Conservation (phyloP, 2,888 invertebrate genomes). For the Perdita meconis region DNA sequence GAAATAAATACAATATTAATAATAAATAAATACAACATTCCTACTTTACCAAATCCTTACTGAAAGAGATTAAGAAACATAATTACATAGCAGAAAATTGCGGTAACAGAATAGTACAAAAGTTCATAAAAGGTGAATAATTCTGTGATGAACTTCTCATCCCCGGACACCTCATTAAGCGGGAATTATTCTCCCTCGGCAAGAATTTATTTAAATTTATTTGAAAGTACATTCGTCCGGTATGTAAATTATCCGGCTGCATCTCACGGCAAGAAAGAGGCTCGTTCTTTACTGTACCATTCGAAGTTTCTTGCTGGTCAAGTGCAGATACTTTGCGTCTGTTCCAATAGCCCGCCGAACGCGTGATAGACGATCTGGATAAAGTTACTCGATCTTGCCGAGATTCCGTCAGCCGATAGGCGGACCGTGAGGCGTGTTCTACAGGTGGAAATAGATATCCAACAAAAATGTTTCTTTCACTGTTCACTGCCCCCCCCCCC, state of each 20-base stretch:
- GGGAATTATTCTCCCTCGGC: no score
- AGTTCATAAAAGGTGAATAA: neutral
- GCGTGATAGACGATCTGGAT: conserved; percentile 40
- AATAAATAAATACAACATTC: no score
- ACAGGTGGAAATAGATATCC: conserved; percentile 63
- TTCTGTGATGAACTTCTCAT: neutral
- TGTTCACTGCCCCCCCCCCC: conserved; percentile 25
- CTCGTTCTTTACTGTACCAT: conserved; percentile 1
- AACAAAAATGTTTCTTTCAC: conserved; percentile 30
- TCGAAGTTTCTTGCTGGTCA: neutral
- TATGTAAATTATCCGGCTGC: neutral
- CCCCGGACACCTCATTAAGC: no score
- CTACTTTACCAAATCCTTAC: no score
- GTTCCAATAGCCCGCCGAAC: conserved; percentile 24
- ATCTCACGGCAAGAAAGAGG: no score
- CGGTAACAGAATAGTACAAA: no score
- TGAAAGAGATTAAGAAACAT: no score
- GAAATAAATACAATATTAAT: no score
- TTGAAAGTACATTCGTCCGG: no score
- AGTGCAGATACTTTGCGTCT: conserved; percentile 5
- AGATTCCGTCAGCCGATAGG: conserved; percentile 45
- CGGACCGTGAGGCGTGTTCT: conserved; percentile 46
- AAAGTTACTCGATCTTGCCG: conserved; percentile 56
- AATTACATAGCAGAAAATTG: no score
- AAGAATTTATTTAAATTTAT: no score